Base-by-base conservation (phyloP, 2,888 invertebrate genomes). In the Noctua janthe region DNA sequence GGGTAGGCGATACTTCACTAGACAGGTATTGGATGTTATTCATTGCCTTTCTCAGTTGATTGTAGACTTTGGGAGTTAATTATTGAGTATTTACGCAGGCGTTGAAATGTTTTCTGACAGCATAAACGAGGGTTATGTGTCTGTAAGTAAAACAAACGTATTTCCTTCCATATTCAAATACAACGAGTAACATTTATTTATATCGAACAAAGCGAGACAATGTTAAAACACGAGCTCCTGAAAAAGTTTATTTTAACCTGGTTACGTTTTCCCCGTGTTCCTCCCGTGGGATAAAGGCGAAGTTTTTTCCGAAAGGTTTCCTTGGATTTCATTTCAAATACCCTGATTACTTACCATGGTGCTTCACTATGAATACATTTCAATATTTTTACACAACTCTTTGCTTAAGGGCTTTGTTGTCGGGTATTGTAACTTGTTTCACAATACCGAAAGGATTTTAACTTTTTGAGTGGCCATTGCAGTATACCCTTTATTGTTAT, bases 281-380 rank as follows among this genome's bases (percentile, higher is more conserved):
- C 86, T 90, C 94, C 88, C 90, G 49, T 54, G 93, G 93, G 93
- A 92, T 87, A 88, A 91, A 90, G 89, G 81, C 85, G 88, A 91
- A 92, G 88, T 90, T 92, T 92, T 88, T 91, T 54, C 80, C 81
- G 85, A 91, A 92, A 92, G 93, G 93, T 92, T 94, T 91, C 87
- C 87, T 89, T 91, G 88, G 92, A 92, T 93, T 93, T 93, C 94
- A 93, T 94, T 92, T 92, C 89, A 91, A 91, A 88, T 90, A 90
- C 90, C 91, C 88, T 91, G 91, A 90, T 91, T 90, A 90, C 91
- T 92, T 90, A 90, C 90, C 87, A 90, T 87, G 90, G 88, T 85
- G 88, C 88, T 94, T 93, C 91, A 87, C 93, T 92, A 86, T 89
- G 93, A 94, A 95, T 95, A 93, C 88, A 94, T 95, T 94, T 93